These are phyloP conservation scores for Ctenopoma kingsleyae DNA, from an alignment of 2,797 vertebrate species.

Conservation along the genomic window DNA sequence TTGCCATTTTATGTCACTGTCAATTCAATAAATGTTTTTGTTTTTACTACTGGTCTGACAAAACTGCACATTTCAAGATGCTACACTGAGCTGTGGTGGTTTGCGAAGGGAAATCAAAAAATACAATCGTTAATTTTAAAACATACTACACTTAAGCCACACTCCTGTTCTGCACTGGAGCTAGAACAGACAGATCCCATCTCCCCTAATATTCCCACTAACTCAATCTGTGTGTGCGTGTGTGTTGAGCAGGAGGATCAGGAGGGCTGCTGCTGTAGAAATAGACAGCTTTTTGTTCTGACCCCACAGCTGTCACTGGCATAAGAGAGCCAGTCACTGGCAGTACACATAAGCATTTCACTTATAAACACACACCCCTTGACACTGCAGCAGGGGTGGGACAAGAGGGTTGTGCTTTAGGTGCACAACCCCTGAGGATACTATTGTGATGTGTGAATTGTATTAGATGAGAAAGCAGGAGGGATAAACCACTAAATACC, in stretches of 20 bases:
- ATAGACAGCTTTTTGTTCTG: slow-evolving; percentile 82
- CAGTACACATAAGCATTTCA: slow-evolving; percentile 66
- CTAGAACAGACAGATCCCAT: slow-evolving; percentile 32
- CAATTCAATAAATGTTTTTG: background rate
- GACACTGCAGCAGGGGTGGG: slow-evolving; percentile 52
- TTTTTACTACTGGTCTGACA: background rate
- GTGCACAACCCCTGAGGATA: slow-evolving; percentile 55
- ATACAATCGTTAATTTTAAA: slow-evolving; percentile 3
- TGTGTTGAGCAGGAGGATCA: slow-evolving; percentile 28
- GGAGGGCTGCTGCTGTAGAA: slow-evolving; percentile 58
- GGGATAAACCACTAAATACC: slow-evolving; percentile 66
- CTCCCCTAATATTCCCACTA: slow-evolving; percentile 27
- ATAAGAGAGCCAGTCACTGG: slow-evolving; percentile 73
- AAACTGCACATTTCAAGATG: background rate
- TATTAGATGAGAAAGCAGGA: slow-evolving; percentile 44
- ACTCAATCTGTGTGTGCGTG: slow-evolving; percentile 25
- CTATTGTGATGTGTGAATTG: slow-evolving; percentile 58
- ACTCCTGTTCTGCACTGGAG: background rate
- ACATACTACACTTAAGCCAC: background rate
- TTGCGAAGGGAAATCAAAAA: background rate
- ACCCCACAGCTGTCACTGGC: slow-evolving; percentile 82
- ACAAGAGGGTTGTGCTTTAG: slow-evolving; percentile 59
- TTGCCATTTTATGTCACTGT: no score
- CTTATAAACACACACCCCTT: slow-evolving; percentile 41
- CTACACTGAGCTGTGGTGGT: background rate